phyloP scores from a whole-genome alignment of 1,140 invertebrate genomes.

The Berghia stephanieae region DNA sequence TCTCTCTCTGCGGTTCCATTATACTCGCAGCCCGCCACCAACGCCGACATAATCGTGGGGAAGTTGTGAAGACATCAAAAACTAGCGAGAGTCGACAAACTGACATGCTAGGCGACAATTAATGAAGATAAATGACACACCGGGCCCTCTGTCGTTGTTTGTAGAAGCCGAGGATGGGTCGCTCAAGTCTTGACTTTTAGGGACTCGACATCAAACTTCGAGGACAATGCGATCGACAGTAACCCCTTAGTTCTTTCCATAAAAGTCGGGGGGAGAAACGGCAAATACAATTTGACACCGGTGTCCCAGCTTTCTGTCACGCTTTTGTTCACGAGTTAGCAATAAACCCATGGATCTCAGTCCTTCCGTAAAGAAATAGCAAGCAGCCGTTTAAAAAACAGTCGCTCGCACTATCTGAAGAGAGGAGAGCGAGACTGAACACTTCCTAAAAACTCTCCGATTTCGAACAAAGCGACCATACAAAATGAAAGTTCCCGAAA shows the following conservation, averaged over 20 bases:
- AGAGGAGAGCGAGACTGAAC: slow-evolving; percentile 20
- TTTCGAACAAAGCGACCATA: not conserved
- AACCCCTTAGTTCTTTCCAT: slow-evolving; percentile 28
- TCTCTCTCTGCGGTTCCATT: not conserved
- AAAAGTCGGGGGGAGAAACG: slow-evolving; percentile 33
- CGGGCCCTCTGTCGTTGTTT: slow-evolving; percentile 33
- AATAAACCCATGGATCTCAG: slow-evolving; percentile 43
- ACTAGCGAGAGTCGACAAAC: slow-evolving; percentile 28
- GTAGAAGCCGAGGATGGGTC: slow-evolving; percentile 32
- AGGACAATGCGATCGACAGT: slow-evolving; percentile 22
- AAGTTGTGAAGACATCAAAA: slow-evolving; percentile 32
- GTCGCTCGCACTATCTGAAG: not conserved
- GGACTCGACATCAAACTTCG: slow-evolving; percentile 18
- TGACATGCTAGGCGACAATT: slow-evolving; percentile 43
- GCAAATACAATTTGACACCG: slow-evolving; percentile 41
- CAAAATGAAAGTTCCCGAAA: no score
- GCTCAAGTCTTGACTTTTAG: slow-evolving; percentile 27
- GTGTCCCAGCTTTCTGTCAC: slow-evolving; percentile 34
- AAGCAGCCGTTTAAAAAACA: slow-evolving; percentile 35
- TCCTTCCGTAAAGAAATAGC: slow-evolving; percentile 38
- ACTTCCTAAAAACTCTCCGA: slow-evolving; percentile 26
- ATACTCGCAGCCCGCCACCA: no score
- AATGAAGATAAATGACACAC: slow-evolving; percentile 45
- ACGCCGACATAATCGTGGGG: not conserved
- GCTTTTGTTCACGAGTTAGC: slow-evolving; percentile 35